Conservation (phyloP, 2,113 vertebrate genomes). For the Mustelus asterias region DNA sequence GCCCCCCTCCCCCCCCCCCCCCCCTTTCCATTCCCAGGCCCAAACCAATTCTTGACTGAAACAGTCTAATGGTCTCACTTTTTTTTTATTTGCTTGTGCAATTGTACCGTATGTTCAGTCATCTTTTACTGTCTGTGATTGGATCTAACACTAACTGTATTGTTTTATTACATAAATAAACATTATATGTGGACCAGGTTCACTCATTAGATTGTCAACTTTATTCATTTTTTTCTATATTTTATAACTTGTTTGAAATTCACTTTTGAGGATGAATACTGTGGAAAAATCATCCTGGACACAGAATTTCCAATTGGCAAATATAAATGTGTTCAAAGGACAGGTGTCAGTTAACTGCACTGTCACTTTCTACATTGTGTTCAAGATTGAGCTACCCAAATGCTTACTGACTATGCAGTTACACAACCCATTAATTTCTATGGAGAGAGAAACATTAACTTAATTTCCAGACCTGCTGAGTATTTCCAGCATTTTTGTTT, state of each 20-base stretch:
- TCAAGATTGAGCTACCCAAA: neutral
- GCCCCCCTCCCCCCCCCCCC: neutral
- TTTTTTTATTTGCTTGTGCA: constrained; percentile 53
- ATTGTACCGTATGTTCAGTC: constrained; percentile 53
- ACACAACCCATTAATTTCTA: neutral
- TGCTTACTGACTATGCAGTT: neutral
- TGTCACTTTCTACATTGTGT: neutral
- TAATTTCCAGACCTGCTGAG: too few species aligned
- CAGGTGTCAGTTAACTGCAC: too few species aligned
- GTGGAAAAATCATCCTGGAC: neutral
- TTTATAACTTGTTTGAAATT: neutral
- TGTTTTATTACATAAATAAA: constrained; percentile 89
- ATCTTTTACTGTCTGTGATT: constrained; percentile 68
- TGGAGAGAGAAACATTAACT: neutral
- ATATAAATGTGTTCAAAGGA: neutral
- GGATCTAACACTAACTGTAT: constrained; percentile 88
- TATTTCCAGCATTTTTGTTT: too few species aligned
- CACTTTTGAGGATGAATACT: neutral
- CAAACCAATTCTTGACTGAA: constrained; percentile 39
- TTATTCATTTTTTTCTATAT: neutral
- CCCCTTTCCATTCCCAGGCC: neutral
- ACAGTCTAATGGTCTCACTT: constrained; percentile 58
- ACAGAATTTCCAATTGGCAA: neutral
- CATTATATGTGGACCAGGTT: constrained; percentile 79
- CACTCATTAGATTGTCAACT: constrained; percentile 14